phyloP scores from a whole-genome alignment of 2,888 invertebrate genomes.

The Eurytoma californica region DNA sequence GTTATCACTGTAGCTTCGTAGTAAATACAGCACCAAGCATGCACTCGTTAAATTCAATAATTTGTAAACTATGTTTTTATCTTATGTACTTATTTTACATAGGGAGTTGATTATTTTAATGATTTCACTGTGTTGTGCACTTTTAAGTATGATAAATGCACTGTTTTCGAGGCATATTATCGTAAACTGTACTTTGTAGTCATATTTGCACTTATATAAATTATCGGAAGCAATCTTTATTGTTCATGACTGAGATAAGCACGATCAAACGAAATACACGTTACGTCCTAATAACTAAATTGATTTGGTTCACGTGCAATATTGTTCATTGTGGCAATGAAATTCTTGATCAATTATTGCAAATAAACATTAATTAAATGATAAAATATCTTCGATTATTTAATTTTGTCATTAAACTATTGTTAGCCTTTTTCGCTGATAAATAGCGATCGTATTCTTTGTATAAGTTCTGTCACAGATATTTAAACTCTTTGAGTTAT shows the following conservation, averaged over 20 bases:
- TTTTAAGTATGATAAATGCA: not conserved
- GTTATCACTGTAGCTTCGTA: not conserved
- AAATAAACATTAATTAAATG: not conserved
- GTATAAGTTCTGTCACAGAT: not conserved
- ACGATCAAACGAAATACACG: not conserved
- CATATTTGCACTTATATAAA: not conserved
- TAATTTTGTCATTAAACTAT: not conserved
- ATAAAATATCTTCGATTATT: not conserved
- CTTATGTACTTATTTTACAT: not conserved
- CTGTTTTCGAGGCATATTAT: not conserved
- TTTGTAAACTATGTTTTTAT: not conserved
- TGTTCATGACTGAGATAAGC: not conserved
- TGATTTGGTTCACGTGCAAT: too few species aligned
- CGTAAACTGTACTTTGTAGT: not conserved
- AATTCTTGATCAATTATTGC: too few species aligned
- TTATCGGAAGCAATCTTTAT: not conserved
- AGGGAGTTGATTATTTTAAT: too few species aligned
- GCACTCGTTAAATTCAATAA: not conserved
- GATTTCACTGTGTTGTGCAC: too few species aligned
- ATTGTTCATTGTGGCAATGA: too few species aligned
- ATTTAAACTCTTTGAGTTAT: too few species aligned
- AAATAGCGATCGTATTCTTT: not conserved
- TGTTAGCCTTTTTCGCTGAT: not conserved
- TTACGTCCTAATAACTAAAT: too few species aligned
- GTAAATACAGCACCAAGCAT: slow-evolving; percentile 7